Conservation (phyloP, 1,140 invertebrate species). For the Drosophila burlai region DNA sequence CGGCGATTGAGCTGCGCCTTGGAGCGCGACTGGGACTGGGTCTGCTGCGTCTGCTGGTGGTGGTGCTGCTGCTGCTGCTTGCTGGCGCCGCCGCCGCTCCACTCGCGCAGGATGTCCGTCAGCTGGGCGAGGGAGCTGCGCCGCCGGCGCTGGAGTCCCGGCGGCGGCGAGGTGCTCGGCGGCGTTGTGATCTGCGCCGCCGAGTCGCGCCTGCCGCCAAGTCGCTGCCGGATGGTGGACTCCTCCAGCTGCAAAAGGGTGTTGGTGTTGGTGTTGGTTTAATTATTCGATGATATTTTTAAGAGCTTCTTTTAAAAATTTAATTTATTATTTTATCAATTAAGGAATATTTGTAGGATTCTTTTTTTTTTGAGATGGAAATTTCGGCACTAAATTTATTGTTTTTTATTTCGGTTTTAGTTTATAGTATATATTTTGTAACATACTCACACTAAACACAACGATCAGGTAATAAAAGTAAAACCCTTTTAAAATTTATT, state of each 20-base stretch:
- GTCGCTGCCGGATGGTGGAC: conserved; percentile 91
- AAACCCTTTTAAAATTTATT: too few relatives aligned
- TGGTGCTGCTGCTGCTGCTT: conserved; percentile 62
- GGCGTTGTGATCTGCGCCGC: conserved; percentile 95
- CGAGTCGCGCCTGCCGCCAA: conserved; percentile 93
- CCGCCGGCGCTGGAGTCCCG: conserved; percentile 88
- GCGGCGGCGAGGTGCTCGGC: conserved; percentile 86
- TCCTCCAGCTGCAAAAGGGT: conserved; percentile 88
- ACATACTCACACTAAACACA: too few relatives aligned
- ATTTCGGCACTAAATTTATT: too few relatives aligned
- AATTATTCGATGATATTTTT: neutral
- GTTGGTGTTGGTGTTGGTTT: neutral
- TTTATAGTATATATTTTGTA: neutral
- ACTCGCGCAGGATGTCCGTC: conserved; percentile 94
- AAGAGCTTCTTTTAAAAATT: neutral
- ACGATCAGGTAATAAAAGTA: too few relatives aligned
- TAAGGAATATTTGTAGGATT: too few relatives aligned
- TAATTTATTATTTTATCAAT: neutral
- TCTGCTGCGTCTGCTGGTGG: conserved; percentile 55
- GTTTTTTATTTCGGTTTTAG: neutral
- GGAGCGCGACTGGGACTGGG: conserved; percentile 82
- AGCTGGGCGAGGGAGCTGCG: conserved; percentile 94
- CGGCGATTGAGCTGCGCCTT: conserved; percentile 91
- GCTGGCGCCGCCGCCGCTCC: conserved; percentile 90
- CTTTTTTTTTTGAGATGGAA: too few relatives aligned